Percentiles rank a stretch among this genome's conserved stretches.
Evolutionary conservation across 1,140 invertebrate species (phyloP).

Genomic region (Ceratitis capitata): DNA sequence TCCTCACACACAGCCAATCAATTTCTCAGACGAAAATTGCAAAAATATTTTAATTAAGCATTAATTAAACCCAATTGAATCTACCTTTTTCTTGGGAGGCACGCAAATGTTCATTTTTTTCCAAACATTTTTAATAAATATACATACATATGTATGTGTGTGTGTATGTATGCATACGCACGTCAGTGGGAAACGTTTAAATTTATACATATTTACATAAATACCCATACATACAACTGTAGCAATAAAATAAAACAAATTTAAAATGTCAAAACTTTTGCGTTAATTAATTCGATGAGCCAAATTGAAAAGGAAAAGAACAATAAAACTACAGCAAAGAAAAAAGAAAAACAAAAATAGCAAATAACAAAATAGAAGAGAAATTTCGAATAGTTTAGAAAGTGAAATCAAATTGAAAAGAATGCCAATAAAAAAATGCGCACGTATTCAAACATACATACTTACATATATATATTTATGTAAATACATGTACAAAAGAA

Average conservation of each 20-base stretch:
- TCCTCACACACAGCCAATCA: neutral
- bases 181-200: neutral
- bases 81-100: neutral
- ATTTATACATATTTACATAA: neutral
- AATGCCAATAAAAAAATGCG: conserved; percentile 13
- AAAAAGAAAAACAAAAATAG: neutral
- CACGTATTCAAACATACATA: neutral
- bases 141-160: neutral
- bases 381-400: conserved; percentile 29
- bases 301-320: neutral
- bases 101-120: neutral
- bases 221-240: no score
- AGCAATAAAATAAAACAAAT: neutral
- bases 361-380: conserved; percentile 1
- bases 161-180: neutral
- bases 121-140: neutral
- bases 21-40: neutral
- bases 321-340: neutral
- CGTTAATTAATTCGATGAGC: conserved; percentile 12
- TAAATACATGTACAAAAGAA: neutral
- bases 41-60: neutral
- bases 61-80: neutral
- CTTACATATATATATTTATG: neutral
- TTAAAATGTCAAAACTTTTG: neutral
- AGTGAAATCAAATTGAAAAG: conserved; percentile 24